A percentile compares a stretch with the other conserved stretches of the same genome.
These are phyloP conservation scores for Cathartes aura DNA, from an alignment of 2,113 vertebrate genomes.

Conservation along the genomic window DNA sequence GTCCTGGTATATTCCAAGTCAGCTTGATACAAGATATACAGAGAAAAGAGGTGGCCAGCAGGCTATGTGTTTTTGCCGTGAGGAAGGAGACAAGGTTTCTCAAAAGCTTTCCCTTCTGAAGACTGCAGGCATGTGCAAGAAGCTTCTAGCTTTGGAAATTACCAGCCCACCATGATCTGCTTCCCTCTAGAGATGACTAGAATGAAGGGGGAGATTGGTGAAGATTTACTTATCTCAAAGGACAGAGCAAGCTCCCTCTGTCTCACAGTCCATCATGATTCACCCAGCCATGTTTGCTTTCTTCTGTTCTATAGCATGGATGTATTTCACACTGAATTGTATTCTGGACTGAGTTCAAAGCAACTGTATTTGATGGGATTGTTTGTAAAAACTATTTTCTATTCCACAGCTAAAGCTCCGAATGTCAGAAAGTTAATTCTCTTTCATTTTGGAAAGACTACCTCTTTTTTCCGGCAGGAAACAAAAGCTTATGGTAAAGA, in stretches of 20 bases:
- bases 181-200: not conserved
- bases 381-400: slow-evolving; percentile 8
- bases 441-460: not conserved
- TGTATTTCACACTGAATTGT: not conserved
- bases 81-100: not conserved
- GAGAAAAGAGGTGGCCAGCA: not conserved
- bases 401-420: not conserved
- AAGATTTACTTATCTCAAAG: not conserved
- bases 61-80: not conserved
- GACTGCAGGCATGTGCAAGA: not conserved
- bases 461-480: not conserved
- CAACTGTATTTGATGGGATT: not conserved
- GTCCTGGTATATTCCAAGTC: not conserved
- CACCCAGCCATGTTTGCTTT: not conserved
- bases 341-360: not conserved
- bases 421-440: not conserved
- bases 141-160: not conserved
- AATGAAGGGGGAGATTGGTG: not conserved
- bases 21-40: not conserved
- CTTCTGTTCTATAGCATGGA: not conserved
- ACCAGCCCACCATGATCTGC: too few species aligned
- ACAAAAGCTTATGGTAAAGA: not conserved
- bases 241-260: not conserved
- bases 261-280: not conserved
- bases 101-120: not conserved